phyloP scores from a whole-genome alignment of 2,113 vertebrate species.

The Caracal caracal region DNA sequence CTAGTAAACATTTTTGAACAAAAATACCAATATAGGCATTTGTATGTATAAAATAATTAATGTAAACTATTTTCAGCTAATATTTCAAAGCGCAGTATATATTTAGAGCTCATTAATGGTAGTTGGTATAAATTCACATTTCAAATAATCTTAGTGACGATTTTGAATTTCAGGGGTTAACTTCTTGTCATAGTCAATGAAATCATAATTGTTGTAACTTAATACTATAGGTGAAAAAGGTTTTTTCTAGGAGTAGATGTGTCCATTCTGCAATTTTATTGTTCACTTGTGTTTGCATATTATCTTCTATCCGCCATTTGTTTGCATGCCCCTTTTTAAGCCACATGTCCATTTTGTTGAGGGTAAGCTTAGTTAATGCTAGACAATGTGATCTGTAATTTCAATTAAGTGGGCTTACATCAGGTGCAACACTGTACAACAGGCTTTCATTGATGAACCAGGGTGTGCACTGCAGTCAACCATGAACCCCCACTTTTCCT shows the following conservation, averaged over 20 bases:
- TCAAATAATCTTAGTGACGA: constrained; percentile 2
- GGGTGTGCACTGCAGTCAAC: not conserved
- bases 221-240: not conserved
- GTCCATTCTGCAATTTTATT: not conserved
- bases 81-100: not conserved
- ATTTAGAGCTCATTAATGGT: not conserved
- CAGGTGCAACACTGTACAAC: not conserved
- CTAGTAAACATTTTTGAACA: not conserved
- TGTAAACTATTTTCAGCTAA: not conserved
- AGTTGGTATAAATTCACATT: not conserved
- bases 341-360: not conserved
- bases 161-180: not conserved
- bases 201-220: not conserved
- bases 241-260: not conserved
- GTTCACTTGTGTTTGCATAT: not conserved
- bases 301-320: not conserved
- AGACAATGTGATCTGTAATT: not conserved
- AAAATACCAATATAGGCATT: not conserved
- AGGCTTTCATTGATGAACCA: not conserved
- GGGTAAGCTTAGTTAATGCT: not conserved
- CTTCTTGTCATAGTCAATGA: not conserved
- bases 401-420: not conserved
- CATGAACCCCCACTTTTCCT: not conserved
- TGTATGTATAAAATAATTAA: not conserved
- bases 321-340: not conserved